Percentiles rank a stretch among this genome's conserved stretches.
These are phyloP conservation scores for Neofelis nebulosa DNA, from an alignment of 2,113 vertebrate species.

Conservation along the genomic window DNA sequence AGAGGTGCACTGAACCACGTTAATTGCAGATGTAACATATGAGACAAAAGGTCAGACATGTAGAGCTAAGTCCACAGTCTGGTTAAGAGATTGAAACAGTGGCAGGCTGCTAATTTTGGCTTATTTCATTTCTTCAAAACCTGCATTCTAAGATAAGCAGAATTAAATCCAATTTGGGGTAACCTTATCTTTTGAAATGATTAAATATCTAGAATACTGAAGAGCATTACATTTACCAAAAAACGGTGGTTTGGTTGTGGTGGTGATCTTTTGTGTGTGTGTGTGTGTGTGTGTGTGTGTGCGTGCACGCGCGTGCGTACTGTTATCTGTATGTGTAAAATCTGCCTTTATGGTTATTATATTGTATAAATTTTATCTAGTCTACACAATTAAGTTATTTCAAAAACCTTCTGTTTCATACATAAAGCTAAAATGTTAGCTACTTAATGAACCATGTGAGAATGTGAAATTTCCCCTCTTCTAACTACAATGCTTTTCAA, in stretches of 20 bases:
- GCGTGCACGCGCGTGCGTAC: not conserved
- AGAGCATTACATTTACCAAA: not conserved
- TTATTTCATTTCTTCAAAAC: not conserved
- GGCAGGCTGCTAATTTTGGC: not conserved
- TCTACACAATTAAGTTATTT: slow-evolving; percentile 77
- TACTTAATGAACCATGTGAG: slow-evolving; percentile 73
- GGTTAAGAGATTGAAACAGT: not conserved
- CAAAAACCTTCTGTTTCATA: slow-evolving; percentile 67
- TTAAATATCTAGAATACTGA: not conserved
- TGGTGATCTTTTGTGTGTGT: not conserved
- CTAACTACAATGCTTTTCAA: slow-evolving; percentile 51
- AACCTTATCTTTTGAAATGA: not conserved
- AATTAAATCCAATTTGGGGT: not conserved
- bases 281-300: not conserved
- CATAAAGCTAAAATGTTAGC: slow-evolving; percentile 70
- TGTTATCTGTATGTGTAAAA: slow-evolving; percentile 21
- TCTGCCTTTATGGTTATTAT: slow-evolving; percentile 38
- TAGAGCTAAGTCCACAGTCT: not conserved
- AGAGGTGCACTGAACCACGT: not conserved
- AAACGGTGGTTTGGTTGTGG: not conserved
- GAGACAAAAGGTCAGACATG: slow-evolving; percentile 50
- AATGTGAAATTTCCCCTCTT: slow-evolving; percentile 72
- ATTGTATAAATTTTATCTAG: slow-evolving; percentile 67
- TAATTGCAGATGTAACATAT: slow-evolving; percentile 16
- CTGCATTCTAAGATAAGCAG: slow-evolving; percentile 42